Conservation (phyloP, 1,140 invertebrate genomes). For the Drosophila pachea region DNA sequence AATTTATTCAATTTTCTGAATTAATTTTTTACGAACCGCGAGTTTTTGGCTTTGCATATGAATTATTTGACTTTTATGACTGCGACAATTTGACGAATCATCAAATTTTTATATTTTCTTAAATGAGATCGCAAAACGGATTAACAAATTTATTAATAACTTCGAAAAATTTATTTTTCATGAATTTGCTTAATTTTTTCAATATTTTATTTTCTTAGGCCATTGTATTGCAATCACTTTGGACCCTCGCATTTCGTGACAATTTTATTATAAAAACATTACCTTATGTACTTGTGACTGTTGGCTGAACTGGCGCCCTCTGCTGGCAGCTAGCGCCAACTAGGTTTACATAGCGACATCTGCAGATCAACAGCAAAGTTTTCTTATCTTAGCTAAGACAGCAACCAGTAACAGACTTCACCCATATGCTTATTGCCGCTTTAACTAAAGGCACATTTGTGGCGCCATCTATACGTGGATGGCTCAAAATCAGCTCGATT, state of each 20-base stretch:
- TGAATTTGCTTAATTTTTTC: too few species aligned
- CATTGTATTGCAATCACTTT: neutral
- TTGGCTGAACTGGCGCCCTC: neutral
- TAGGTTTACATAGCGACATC: neutral
- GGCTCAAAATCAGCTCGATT: too few species aligned
- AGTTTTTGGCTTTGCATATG: slow-evolving; percentile 44
- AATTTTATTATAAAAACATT: slow-evolving; percentile 12
- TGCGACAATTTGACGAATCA: slow-evolving; percentile 11
- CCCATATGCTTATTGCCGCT: neutral
- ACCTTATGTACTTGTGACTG: neutral
- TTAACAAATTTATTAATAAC: neutral
- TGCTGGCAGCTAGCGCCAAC: neutral
- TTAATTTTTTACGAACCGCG: slow-evolving; percentile 71
- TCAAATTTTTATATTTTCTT: too few species aligned
- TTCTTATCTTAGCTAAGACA: slow-evolving; percentile 7
- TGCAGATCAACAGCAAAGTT: neutral
- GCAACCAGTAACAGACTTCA: neutral
- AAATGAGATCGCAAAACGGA: neutral
- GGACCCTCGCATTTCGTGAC: slow-evolving; percentile 3
- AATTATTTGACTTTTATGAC: slow-evolving; percentile 33
- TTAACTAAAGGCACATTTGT: neutral
- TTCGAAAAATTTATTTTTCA: neutral
- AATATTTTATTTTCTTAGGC: neutral
- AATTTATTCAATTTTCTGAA: slow-evolving; percentile 79
- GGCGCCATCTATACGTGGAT: neutral